Evolutionary conservation across 1,140 invertebrate genomes (phyloP), one percentile per base, ranked within the genome.

Genomic region (Episyrphus balteatus): DNA sequence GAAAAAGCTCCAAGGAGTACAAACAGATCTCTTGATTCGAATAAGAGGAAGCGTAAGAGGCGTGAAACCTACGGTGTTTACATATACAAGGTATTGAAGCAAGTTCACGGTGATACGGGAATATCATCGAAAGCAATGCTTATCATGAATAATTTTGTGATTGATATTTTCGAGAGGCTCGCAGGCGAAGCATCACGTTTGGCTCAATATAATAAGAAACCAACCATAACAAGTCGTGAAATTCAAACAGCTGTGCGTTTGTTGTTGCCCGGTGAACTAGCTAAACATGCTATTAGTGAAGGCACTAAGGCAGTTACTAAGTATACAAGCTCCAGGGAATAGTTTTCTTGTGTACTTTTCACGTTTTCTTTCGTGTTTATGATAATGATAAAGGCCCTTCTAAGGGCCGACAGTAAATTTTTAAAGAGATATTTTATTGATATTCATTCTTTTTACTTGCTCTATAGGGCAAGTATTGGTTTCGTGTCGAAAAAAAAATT

Each of bases 61-160:
- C 81, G 79, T 70, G 76, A 84, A 57, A 78, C 72, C 48, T 87
- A 83, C 71, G 74, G 75, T 0, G 79, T 81, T 45, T 85, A 84
- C 65, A 81, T 80, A 51, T 80, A 79, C 68, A 84, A 83, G 56
- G 72, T 86, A 13, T 56, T 87, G 56, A 81, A 82, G 54, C 79
- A 82, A 59, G 81, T 83, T 8, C 79, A 83, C 60, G 79, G 79
- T 2, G 68, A 83, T 56, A 82, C 78, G 47, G 80, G 81, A 31
- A 78, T 85, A 34, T 82, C 78, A 12, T 70, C 66, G 38, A 78
- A 78, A 57, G 75, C 76, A 1, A 78, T 77, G 75, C 75, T 69
- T 21, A 77, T 78, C 56, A 78, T 78, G 74, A 75, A 75, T 59
- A 74, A 69, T 38, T 84, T 84, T 59, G 78, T 81, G 31, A 76